phyloP scores from a whole-genome alignment of 2,888 invertebrate species.

The Linnaemya vulpina region DNA sequence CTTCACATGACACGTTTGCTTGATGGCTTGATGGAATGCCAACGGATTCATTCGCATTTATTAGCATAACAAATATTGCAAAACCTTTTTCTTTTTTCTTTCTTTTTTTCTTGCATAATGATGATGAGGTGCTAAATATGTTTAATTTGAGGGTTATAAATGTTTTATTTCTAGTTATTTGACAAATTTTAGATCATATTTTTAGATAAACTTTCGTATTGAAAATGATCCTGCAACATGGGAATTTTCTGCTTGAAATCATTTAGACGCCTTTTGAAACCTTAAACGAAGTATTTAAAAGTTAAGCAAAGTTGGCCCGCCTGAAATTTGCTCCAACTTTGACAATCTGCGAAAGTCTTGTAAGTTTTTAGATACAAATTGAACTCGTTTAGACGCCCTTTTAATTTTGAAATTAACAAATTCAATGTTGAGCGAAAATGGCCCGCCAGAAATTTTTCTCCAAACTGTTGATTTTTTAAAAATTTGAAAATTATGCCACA shows the following conservation, averaged over 20 bases:
- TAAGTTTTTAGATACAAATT: too few relatives aligned
- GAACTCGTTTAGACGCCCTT: too few relatives aligned
- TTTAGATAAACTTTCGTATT: not conserved
- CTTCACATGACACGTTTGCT: conserved; percentile 50
- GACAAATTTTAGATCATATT: conserved; percentile 23
- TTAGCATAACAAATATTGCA: conserved; percentile 35
- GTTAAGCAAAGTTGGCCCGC: not conserved
- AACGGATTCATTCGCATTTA: conserved; percentile 29
- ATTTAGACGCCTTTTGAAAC: not conserved
- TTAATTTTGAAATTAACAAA: too few relatives aligned
- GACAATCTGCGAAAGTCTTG: too few relatives aligned
- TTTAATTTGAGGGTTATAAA: conserved; percentile 60
- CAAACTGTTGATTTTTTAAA: too few relatives aligned
- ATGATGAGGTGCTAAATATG: conserved; percentile 68
- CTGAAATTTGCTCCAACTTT: not conserved
- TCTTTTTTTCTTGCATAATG: not conserved
- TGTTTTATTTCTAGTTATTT: conserved; percentile 27
- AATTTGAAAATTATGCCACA: not conserved
- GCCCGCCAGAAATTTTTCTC: too few relatives aligned
- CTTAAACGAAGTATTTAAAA: not conserved
- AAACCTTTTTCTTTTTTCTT: not conserved
- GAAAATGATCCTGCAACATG: not conserved
- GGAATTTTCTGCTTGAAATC: not conserved
- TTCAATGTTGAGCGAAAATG: too few relatives aligned
- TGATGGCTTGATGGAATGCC: not conserved